Evolutionary conservation across 2,888 invertebrate genomes (phyloP).

Genomic region (Arenicola marina): DNA sequence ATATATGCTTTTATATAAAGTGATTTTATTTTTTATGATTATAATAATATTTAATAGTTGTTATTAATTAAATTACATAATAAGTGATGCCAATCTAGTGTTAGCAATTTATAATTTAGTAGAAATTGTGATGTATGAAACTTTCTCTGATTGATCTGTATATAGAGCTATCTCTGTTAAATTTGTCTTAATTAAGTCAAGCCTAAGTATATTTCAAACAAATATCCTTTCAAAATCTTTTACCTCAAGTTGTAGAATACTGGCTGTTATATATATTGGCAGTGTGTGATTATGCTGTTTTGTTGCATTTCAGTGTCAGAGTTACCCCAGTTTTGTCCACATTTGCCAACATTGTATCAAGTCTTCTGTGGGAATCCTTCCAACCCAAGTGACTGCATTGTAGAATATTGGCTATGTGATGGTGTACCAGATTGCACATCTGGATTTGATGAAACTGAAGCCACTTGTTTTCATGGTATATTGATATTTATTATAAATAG

Average conservation of each 20-base stretch:
- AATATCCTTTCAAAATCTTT: no score
- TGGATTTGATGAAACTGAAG: slow-evolving; percentile 38
- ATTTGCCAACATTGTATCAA: neutral
- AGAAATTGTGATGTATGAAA: no score
- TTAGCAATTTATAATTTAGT: no score
- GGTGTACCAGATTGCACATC: slow-evolving; percentile 35
- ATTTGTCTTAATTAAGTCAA: no score
- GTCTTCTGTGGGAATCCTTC: slow-evolving; percentile 1
- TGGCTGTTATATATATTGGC: no score
- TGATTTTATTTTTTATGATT: neutral
- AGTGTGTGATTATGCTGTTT: neutral
- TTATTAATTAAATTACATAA: neutral
- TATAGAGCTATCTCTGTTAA: no score
- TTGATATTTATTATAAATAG: no score
- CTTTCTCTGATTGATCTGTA: no score
- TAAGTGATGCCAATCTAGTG: neutral
- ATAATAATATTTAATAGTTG: neutral
- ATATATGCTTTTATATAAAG: no score
- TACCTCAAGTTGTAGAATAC: no score
- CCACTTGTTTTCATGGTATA: slow-evolving; percentile 41
- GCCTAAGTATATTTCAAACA: no score
- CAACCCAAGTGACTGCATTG: slow-evolving; percentile 27
- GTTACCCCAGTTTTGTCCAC: neutral
- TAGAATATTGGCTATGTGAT: slow-evolving; percentile 39
- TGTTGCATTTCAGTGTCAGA: neutral